Conservation (phyloP, 2,888 invertebrate genomes). For the Helicoverpa assulta region DNA sequence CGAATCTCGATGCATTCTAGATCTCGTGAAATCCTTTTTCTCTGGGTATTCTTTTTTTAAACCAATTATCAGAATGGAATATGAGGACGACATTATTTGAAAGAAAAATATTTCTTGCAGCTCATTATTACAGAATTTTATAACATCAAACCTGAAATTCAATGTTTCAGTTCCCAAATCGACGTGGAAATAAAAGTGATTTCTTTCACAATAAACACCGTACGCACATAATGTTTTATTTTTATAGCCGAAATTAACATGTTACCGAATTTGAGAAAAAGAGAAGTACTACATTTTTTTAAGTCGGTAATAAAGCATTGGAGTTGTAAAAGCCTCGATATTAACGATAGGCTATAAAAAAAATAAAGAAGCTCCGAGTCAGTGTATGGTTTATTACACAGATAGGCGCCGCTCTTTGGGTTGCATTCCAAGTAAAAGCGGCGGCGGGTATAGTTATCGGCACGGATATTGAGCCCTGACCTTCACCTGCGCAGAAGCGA, state of each 20-base stretch:
- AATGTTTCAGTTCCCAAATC: constrained; percentile 24
- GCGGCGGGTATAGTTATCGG: no score
- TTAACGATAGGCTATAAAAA: constrained; percentile 87
- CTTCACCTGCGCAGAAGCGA: no score
- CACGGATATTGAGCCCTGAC: no score
- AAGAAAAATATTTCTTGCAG: no score
- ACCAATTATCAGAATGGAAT: no score
- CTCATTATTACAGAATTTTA: no score
- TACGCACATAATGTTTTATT: constrained; percentile 72
- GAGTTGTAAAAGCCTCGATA: constrained; percentile 85
- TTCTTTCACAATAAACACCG: constrained; percentile 58
- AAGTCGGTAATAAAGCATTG: constrained; percentile 82
- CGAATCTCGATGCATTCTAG: no score
- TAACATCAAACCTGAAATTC: not conserved
- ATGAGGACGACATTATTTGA: no score
- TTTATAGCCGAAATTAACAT: constrained; percentile 87
- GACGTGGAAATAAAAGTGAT: constrained; percentile 51
- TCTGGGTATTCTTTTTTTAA: no score
- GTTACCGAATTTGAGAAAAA: constrained; percentile 80
- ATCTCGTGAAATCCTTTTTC: no score
- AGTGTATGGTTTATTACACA: constrained; percentile 82
- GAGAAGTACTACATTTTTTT: constrained; percentile 68
- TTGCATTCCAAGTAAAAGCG: constrained; percentile 44
- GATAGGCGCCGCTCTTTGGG: constrained; percentile 80
- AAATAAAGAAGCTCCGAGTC: constrained; percentile 82